Conservation (phyloP, 2,113 vertebrate genomes). For the Sphyrna mokarran region DNA sequence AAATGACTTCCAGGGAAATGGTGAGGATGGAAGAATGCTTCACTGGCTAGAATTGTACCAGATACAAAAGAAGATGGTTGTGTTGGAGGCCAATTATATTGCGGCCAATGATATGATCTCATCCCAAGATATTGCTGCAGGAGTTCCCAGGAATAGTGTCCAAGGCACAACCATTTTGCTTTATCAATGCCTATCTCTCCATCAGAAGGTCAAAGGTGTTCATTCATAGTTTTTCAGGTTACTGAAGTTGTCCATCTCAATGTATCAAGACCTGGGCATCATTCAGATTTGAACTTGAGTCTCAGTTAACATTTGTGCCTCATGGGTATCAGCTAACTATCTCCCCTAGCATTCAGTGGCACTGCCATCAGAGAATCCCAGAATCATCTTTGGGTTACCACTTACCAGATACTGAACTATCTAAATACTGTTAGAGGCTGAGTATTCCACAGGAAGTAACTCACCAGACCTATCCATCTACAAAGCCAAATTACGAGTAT, state of each 20-base stretch:
- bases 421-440: not conserved
- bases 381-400: not conserved
- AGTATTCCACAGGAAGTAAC: not conserved
- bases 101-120: not conserved
- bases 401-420: not conserved
- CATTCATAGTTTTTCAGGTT: not conserved
- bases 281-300: not conserved
- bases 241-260: too few species aligned
- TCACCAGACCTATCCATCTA: not conserved
- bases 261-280: too few species aligned
- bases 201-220: not conserved
- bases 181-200: not conserved
- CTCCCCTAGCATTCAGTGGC: not conserved
- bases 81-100: not conserved
- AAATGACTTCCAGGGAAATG: not conserved
- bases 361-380: not conserved
- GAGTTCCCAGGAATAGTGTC: not conserved
- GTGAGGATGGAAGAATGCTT: not conserved
- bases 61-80: not conserved
- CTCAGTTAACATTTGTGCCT: not conserved
- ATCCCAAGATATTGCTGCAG: not conserved
- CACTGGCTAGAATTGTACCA: not conserved
- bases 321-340: not conserved
- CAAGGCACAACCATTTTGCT: not conserved
- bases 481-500: not conserved